phyloP scores from a whole-genome alignment of 2,113 vertebrate genomes.

The Speoplatyrhinus poulsoni region DNA sequence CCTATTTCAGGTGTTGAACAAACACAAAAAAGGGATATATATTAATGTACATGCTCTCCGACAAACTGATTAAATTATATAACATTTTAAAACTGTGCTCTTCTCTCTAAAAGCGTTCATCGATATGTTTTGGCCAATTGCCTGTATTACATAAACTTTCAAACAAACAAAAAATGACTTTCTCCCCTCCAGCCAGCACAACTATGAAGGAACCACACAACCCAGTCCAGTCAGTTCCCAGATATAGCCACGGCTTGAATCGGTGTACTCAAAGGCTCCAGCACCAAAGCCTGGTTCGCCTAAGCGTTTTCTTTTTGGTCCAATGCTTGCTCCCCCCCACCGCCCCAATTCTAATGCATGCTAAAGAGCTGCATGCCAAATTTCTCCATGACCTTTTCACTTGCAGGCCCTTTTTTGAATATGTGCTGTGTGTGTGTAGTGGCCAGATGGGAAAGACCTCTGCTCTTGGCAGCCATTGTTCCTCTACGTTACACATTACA shows the following conservation, averaged over 20 bases:
- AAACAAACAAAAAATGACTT: not conserved
- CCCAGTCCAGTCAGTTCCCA: slow-evolving; percentile 5
- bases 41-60: too few species aligned
- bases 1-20: not conserved
- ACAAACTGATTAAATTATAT: too few species aligned
- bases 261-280: slow-evolving; percentile 37
- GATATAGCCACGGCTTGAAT: slow-evolving; percentile 23
- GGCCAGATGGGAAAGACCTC: slow-evolving; percentile 28
- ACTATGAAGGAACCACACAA: slow-evolving; percentile 16
- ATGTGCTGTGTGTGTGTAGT: not conserved
- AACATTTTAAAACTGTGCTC: not conserved
- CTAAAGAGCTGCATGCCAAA: slow-evolving; percentile 47
- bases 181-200: slow-evolving; percentile 2
- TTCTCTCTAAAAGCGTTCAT: not conserved
- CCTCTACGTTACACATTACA: not conserved
- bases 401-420: slow-evolving; percentile 12
- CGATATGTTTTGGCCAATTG: not conserved
- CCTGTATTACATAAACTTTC: not conserved
- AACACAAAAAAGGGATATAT: not conserved
- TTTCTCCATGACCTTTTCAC: slow-evolving; percentile 50
- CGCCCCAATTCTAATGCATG: slow-evolving; percentile 41
- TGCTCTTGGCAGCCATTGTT: slow-evolving; percentile 12
- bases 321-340: slow-evolving; percentile 27
- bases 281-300: slow-evolving; percentile 53
- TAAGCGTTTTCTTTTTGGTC: slow-evolving; percentile 35